These are phyloP conservation scores for Pseudochromis fuscus DNA, from an alignment of 2,797 vertebrate species.

Conservation along the genomic window DNA sequence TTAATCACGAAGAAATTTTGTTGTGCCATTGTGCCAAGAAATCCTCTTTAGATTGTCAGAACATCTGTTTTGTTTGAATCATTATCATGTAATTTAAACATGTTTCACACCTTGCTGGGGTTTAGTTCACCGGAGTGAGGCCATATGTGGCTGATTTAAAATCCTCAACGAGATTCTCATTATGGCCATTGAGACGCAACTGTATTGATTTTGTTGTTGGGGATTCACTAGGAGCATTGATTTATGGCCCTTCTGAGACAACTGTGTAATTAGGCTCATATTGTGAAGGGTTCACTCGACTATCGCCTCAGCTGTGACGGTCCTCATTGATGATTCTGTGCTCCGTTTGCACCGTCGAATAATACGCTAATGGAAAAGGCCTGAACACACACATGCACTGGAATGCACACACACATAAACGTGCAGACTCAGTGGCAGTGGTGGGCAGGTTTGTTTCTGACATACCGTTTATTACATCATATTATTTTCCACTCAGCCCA, in stretches of 20 bases:
- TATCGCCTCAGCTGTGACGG: slow-evolving; percentile 28
- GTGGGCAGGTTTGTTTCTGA: slow-evolving; percentile 64
- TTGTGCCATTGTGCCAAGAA: not conserved
- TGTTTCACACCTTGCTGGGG: slow-evolving; percentile 35
- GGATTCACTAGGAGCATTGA: slow-evolving; percentile 68
- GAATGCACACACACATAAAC: slow-evolving; percentile 1
- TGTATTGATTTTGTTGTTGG: slow-evolving; percentile 70
- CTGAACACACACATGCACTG: not conserved
- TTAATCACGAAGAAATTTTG: slow-evolving; percentile 28
- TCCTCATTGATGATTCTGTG: slow-evolving; percentile 33
- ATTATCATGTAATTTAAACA: slow-evolving; percentile 15
- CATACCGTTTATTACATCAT: slow-evolving; percentile 75
- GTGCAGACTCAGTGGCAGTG: slow-evolving; percentile 36
- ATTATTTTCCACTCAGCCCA: slow-evolving; percentile 77
- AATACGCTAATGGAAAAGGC: slow-evolving; percentile 57
- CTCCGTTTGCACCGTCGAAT: slow-evolving; percentile 22
- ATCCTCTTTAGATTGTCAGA: not conserved
- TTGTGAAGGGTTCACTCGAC: slow-evolving; percentile 44
- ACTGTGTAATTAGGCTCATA: slow-evolving; percentile 72
- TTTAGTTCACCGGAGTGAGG: slow-evolving; percentile 14
- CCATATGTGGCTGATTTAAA: slow-evolving; percentile 48
- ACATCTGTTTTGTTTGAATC: slow-evolving; percentile 15
- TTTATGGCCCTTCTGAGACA: slow-evolving; percentile 64
- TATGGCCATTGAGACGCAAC: slow-evolving; percentile 60
- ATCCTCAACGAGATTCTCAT: slow-evolving; percentile 55